Percentiles rank a stretch among this genome's conserved stretches.
Evolutionary conservation across 1,140 invertebrate species (phyloP).

Genomic region (Drosophila seguyi): DNA sequence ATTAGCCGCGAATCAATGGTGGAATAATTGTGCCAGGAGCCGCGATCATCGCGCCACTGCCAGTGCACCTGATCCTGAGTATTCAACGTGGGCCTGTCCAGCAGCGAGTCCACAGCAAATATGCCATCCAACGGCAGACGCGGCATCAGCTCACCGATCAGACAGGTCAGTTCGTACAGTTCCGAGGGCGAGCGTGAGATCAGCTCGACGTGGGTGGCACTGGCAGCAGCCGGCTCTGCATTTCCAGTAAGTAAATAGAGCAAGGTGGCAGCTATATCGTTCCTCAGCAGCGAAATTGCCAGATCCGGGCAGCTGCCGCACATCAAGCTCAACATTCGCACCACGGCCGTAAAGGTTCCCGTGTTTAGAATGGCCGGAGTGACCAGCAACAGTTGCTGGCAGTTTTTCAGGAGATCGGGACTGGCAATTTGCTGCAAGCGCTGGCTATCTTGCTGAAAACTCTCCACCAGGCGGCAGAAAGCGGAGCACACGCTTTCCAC

Average conservation of each 20-base stretch:
- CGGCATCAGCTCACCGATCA: conserved; percentile 98
- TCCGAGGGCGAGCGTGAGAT: conserved; percentile 96
- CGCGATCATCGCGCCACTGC: conserved; percentile 98
- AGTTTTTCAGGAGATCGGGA: conserved; percentile 95
- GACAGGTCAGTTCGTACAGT: conserved; percentile 97
- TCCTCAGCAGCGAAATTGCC: conserved; percentile 94
- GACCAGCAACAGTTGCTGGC: conserved; percentile 96
- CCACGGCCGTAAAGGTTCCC: conserved; percentile 97
- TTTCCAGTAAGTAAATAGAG: conserved; percentile 96
- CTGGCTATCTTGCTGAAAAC: conserved; percentile 96
- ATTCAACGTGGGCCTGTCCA: conserved; percentile 90
- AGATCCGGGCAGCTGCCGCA: conserved; percentile 97
- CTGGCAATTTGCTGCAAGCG: conserved; percentile 98
- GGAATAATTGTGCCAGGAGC: conserved; percentile 90
- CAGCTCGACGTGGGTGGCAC: conserved; percentile 90
- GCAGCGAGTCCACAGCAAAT: conserved; percentile 95
- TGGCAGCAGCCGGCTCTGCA: conserved; percentile 86
- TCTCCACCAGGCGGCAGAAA: conserved; percentile 98
- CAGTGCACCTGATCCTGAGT: conserved; percentile 94
- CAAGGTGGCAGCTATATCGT: conserved; percentile 97
- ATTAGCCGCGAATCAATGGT: conserved; percentile 89
- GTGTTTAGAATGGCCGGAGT: conserved; percentile 97
- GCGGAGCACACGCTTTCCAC: conserved; percentile 98
- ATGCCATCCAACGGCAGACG: conserved; percentile 96
- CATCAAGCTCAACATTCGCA: conserved; percentile 98